phyloP scores from a whole-genome alignment of 1,140 invertebrate genomes.

The Drosophila cardini region DNA sequence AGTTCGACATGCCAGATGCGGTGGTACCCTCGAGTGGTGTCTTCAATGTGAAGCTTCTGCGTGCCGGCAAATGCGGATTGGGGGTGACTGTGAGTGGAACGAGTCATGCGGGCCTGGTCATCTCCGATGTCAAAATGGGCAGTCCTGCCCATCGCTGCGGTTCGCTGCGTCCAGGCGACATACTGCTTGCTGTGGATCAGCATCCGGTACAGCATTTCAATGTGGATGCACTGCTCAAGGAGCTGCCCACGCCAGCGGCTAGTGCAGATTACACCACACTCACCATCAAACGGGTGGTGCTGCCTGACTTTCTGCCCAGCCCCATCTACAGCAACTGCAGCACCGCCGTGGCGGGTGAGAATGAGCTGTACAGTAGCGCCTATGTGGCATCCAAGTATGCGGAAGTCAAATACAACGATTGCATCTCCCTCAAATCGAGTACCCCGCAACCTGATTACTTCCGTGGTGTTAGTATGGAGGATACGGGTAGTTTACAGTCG shows the following conservation, averaged over 20 bases:
- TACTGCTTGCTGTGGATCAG: slow-evolving; percentile 94
- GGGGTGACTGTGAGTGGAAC: slow-evolving; percentile 93
- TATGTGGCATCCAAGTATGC: slow-evolving; percentile 73
- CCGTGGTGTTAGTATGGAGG: slow-evolving; percentile 65
- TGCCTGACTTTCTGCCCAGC: slow-evolving; percentile 81
- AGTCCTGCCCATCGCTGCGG: slow-evolving; percentile 96
- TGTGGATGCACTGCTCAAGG: slow-evolving; percentile 81
- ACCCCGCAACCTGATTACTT: slow-evolving; percentile 82
- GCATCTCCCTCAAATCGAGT: slow-evolving; percentile 76
- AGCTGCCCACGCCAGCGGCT: slow-evolving; percentile 40
- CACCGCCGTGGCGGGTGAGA: slow-evolving; percentile 36
- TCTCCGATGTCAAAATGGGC: slow-evolving; percentile 94
- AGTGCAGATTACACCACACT: slow-evolving; percentile 73
- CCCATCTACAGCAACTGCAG: slow-evolving; percentile 82
- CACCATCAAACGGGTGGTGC: slow-evolving; percentile 79
- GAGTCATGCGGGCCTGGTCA: slow-evolving; percentile 87
- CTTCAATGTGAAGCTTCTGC: slow-evolving; percentile 95
- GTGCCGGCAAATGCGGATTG: slow-evolving; percentile 89
- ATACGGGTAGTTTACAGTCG: slow-evolving; percentile 59
- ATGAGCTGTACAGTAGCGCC: slow-evolving; percentile 75
- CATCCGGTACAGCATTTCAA: slow-evolving; percentile 90
- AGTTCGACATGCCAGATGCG: slow-evolving; percentile 97
- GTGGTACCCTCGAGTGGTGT: slow-evolving; percentile 95
- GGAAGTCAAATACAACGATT: slow-evolving; percentile 68
- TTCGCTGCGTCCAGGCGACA: slow-evolving; percentile 93